Evolutionary conservation across 1,140 invertebrate genomes (phyloP).

Genomic region (Rhyzopertha dominica): DNA sequence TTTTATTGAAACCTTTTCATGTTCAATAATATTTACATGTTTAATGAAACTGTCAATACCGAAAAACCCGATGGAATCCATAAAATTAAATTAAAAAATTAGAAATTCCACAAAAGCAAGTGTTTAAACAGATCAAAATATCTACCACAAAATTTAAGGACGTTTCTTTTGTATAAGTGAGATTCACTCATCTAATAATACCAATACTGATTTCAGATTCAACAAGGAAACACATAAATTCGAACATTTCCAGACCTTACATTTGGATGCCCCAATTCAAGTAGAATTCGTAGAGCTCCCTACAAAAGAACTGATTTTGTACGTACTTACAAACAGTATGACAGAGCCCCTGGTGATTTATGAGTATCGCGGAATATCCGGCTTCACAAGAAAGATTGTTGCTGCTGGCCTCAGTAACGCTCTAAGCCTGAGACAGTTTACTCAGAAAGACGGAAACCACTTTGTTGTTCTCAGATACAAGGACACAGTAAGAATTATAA

Average conservation of each 20-base stretch:
- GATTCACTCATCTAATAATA: too few species aligned
- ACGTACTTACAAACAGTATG: constrained; percentile 29
- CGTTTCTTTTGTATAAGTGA: too few species aligned
- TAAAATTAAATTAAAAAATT: too few species aligned
- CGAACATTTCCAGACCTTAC: constrained; percentile 23
- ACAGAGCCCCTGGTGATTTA: constrained; percentile 27
- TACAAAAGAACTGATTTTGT: constrained; percentile 34
- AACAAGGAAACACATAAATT: constrained; percentile 17
- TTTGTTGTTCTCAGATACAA: constrained; percentile 26
- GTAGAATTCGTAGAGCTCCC: constrained; percentile 31
- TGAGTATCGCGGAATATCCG: constrained; percentile 28
- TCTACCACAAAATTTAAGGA: too few species aligned
- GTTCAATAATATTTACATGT: too few species aligned
- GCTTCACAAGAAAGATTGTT: constrained; percentile 21
- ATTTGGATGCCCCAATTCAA: constrained; percentile 24
- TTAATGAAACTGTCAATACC: too few species aligned
- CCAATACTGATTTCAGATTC: constrained; percentile 16
- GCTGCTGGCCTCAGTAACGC: constrained; percentile 19
- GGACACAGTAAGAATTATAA: constrained; percentile 22
- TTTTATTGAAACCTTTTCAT: too few species aligned
- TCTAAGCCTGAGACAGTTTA: constrained; percentile 21
- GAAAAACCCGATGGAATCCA: too few species aligned
- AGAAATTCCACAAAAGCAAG: too few species aligned
- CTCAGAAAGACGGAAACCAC: constrained; percentile 15
- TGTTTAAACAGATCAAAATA: too few species aligned